Conservation (phyloP, 2,113 vertebrate species). For the Psophia crepitans region DNA sequence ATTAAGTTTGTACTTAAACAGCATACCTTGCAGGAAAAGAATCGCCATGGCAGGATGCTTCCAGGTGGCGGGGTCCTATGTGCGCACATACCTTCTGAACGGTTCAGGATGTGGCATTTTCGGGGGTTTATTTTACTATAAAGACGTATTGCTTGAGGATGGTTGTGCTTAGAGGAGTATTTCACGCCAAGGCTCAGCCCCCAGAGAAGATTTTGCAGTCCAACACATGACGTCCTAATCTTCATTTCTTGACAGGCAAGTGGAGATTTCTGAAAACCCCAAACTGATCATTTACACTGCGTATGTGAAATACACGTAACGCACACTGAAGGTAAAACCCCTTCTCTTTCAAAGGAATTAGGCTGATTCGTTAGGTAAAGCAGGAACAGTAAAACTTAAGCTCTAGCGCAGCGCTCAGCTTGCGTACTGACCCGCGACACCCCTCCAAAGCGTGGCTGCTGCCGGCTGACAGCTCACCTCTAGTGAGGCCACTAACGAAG, state of each 20-base stretch:
- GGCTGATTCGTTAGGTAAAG: background rate
- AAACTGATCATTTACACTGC: background rate
- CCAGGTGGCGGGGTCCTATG: conserved; percentile 22
- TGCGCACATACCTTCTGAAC: background rate
- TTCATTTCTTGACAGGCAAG: background rate
- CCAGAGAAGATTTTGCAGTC: conserved; percentile 46
- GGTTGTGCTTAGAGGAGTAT: background rate
- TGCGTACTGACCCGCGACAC: too few relatives aligned
- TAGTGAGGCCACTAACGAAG: accelerated
- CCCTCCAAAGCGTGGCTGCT: background rate
- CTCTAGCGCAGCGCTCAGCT: too few relatives aligned
- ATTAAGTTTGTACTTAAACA: background rate
- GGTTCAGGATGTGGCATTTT: background rate
- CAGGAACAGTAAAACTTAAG: background rate
- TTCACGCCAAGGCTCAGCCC: conserved; percentile 31
- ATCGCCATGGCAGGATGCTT: conserved; percentile 49
- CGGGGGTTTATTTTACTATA: background rate
- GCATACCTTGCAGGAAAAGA: conserved; percentile 72
- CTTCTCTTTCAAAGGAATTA: background rate
- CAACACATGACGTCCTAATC: background rate
- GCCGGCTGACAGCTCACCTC: background rate
- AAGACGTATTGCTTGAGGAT: background rate
- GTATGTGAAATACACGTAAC: background rate
- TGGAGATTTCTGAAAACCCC: background rate
- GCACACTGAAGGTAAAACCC: background rate